Conservation (phyloP, 1,140 invertebrate genomes). For the Melanaphis sacchari region DNA sequence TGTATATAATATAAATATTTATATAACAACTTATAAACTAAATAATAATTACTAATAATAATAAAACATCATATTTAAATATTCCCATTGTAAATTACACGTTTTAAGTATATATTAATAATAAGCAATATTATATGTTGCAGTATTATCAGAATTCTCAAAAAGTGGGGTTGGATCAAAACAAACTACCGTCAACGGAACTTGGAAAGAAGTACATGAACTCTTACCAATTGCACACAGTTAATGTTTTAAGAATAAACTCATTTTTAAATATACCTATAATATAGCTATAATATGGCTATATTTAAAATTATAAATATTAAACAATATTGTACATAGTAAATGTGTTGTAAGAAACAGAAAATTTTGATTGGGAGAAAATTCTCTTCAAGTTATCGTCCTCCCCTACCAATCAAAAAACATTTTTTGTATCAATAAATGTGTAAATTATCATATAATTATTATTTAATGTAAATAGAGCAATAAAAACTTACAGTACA, state of each 20-base stretch:
- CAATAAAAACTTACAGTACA: neutral
- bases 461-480: neutral
- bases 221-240: constrained; percentile 62
- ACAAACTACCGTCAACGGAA: constrained; percentile 60
- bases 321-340: neutral
- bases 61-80: too few relatives aligned
- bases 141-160: constrained; percentile 53
- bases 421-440: neutral
- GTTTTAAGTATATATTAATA: neutral
- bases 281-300: neutral
- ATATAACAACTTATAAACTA: too few relatives aligned
- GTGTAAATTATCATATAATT: neutral
- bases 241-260: neutral
- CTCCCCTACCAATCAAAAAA: neutral
- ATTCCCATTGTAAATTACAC: too few relatives aligned
- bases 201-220: constrained; percentile 66
- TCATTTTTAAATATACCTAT: neutral
- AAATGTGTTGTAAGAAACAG: neutral
- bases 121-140: constrained; percentile 14
- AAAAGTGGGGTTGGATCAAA: constrained; percentile 55
- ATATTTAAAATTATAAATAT: too few relatives aligned
- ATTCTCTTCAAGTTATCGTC: neutral
- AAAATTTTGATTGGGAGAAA: neutral
- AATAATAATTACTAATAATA: too few relatives aligned
- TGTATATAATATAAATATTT: too few relatives aligned